phyloP scores from a whole-genome alignment of 2,113 vertebrate genomes.

The Perca schrenkii region DNA sequence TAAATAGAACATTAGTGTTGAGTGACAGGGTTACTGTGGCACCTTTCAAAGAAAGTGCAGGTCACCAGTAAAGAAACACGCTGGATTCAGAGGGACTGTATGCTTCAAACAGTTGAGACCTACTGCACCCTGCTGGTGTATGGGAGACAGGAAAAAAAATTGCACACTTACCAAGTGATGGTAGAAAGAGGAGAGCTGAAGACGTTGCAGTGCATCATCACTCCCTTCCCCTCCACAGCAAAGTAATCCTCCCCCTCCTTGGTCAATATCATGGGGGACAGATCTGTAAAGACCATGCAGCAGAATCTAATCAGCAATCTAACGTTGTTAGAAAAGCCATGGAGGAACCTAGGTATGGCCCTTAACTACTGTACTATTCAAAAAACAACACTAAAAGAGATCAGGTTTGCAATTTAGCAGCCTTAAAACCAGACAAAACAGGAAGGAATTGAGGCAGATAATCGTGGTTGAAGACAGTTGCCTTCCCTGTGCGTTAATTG shows the following conservation, averaged over 20 bases:
- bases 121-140: conserved; percentile 80
- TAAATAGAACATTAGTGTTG: conserved; percentile 12
- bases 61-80: not conserved
- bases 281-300: conserved; percentile 81
- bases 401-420: not conserved
- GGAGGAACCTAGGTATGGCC: not conserved
- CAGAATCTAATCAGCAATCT: conserved; percentile 15
- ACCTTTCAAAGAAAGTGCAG: conserved; percentile 5
- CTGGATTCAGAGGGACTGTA: not conserved
- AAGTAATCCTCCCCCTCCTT: conserved; percentile 87
- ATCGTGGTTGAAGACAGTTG: conserved; percentile 3
- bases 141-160: not conserved
- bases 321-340: not conserved
- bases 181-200: conserved; percentile 91
- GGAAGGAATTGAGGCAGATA: not conserved
- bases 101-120: conserved; percentile 41
- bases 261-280: conserved; percentile 91
- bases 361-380: not conserved
- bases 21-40: not conserved
- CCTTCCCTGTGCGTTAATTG: conserved; percentile 19
- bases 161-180: conserved; percentile 87
- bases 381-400: not conserved
- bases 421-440: conserved; percentile 1
- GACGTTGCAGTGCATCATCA: conserved; percentile 88
- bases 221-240: conserved; percentile 85